Conservation (phyloP, 2,797 vertebrate species). For the Phrynocephalus guinanensis region DNA sequence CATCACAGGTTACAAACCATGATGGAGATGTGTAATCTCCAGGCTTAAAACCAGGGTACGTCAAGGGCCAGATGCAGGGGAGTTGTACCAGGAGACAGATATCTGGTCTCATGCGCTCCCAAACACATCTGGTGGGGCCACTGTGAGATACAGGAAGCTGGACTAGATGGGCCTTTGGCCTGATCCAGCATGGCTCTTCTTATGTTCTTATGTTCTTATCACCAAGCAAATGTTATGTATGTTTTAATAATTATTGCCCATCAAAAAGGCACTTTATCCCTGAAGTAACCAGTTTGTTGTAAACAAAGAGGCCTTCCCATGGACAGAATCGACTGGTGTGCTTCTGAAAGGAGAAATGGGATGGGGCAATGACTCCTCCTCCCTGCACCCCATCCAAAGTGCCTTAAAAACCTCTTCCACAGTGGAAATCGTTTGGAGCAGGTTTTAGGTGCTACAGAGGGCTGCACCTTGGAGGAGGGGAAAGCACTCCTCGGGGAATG, state of each 20-base stretch:
- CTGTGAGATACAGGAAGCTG: too few species aligned
- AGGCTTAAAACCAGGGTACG: too few species aligned
- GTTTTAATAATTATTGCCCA: conserved; percentile 5
- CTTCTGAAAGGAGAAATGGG: neutral
- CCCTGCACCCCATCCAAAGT: neutral
- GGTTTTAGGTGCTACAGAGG: neutral
- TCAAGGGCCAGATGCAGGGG: too few species aligned
- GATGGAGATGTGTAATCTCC: too few species aligned
- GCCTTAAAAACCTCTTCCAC: neutral
- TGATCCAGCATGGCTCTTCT: too few species aligned
- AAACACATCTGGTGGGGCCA: too few species aligned
- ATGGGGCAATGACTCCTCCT: neutral
- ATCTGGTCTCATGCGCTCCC: too few species aligned
- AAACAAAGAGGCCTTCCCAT: neutral
- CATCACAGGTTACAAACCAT: too few species aligned
- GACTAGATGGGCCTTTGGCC: too few species aligned
- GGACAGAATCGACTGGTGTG: neutral
- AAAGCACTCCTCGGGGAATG: too few species aligned
- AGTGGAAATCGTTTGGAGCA: neutral
- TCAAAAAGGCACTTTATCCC: conserved; percentile 4
- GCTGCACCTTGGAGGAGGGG: neutral
- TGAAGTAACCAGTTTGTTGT: conserved; percentile 18
- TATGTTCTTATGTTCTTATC: neutral
- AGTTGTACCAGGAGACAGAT: too few species aligned
- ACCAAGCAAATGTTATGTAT: neutral